Evolutionary conservation across 2,888 invertebrate species (phyloP), one percentile per base, ranked within the genome.

Genomic region (Dioctria linearis): DNA sequence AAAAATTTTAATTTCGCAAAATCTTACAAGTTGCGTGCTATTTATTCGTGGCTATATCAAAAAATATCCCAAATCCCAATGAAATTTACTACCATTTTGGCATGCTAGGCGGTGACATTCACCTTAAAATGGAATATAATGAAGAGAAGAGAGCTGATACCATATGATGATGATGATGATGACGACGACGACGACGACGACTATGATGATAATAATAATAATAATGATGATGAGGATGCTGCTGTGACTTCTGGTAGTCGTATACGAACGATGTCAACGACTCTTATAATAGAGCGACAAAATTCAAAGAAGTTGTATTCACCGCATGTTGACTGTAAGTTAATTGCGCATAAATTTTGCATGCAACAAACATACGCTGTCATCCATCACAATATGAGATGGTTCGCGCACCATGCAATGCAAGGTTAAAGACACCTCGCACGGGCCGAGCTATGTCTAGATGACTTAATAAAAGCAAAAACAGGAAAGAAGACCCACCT

Each of bases 311-410:
- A 9, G 67, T 67, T 67, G 46, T 67, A 67, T 43, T 25, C 25
- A 43, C 67, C 67, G 67, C 25, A 13, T 13, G 46, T 67, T 43
- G 67, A 46, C 42, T 67, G 42, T 42, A 71, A 51, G 54, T 71
- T 71, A 71, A 71, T 71, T 71, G 71, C 46, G 51, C 71, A 71
- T 49, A 71, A 71, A 54, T 71, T 71, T 71, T 49, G 54, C 71
- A 54, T 71, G 71, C 54, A 67, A 51, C 54, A 37, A 71, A 54
- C 71, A 39, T 11, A 54, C 51, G 42, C 71, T 4, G 39, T 65
- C 65, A 25, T 25, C 25, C 25, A 25, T 25, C 25, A 25, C 25
- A 25, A 25, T 6, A 13, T 51, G 71, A 51, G 71, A 51, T 40
- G 39, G 71, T 25, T 39, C 37, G 51, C 25, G 40, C 3, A 54